Conservation (phyloP, 2,797 vertebrate genomes). For the Poliocrania exsul region DNA sequence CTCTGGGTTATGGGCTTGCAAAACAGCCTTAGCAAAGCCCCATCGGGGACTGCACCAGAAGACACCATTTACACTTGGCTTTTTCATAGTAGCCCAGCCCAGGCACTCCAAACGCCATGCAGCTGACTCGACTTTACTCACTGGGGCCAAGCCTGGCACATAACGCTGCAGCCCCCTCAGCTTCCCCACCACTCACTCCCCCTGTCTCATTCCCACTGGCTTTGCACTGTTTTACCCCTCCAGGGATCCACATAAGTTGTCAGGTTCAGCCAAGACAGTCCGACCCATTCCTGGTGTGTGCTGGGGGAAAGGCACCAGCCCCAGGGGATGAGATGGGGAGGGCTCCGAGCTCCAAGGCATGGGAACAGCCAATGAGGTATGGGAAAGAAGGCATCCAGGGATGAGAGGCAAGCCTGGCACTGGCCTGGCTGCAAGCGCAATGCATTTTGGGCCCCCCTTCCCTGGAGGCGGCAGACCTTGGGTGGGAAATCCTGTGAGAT, state of each 20-base stretch:
- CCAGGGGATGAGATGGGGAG: background rate
- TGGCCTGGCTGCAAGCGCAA: fast-evolving
- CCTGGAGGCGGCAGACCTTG: background rate
- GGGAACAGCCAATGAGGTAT: background rate
- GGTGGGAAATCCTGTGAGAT: slow-evolving; percentile 46
- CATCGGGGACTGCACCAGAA: background rate
- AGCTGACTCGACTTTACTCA: background rate
- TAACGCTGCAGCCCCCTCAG: fast-evolving
- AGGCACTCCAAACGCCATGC: fast-evolving
- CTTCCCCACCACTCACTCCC: fast-evolving
- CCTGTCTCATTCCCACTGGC: background rate
- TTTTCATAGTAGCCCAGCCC: background rate
- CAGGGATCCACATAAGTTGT: fast-evolving
- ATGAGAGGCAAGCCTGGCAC: background rate
- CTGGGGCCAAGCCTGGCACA: background rate
- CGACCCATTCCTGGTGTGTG: fast-evolving
- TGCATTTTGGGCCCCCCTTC: background rate
- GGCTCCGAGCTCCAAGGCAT: background rate
- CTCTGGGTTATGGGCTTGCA: background rate
- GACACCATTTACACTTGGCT: background rate
- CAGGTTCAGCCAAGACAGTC: background rate
- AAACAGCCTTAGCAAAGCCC: background rate
- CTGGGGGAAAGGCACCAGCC: background rate
- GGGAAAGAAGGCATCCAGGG: background rate
- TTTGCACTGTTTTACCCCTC: background rate